Evolutionary conservation across 2,113 vertebrate species (phyloP), one percentile per base, ranked within the genome.

Genomic region (Leiothrix lutea): DNA sequence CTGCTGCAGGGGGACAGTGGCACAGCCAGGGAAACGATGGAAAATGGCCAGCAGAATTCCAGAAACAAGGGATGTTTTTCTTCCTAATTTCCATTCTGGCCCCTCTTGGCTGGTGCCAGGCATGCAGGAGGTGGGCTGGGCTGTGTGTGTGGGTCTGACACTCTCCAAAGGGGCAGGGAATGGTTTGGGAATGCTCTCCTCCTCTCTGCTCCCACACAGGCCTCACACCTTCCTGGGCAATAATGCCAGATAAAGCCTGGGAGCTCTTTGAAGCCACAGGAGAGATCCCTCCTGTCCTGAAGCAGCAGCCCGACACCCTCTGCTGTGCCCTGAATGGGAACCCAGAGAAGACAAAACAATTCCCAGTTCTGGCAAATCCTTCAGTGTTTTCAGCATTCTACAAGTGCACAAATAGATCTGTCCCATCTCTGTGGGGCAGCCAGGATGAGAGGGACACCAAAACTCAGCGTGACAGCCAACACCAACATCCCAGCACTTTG

Each of bases 21-120:
- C 35, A 14, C 38, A 53, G 86, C 40, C 56, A 47, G 58, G 70
- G 40, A 21, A 47, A n/a, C 20, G 17, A 54, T 12, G 44, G 90
- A 7, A 79, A 67, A 64, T 0, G 3, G 70, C 12, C 62, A 91
- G 44, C 51, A 91, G 50, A 81, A 91, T 87, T 85, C 81, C 90
- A 95, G 90, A 88, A 91, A 72, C 16, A 45, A 70, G 58, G 71
- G 29, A 73, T 74, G 60, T 40, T 96, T 95, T 81, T 51, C 80
- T 28, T 50, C 66, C 48, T 14, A 0, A 0, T 78, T 66, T 50
- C 57, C 78, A 8, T 47, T 48, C 23, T 56, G 72, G 64, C 54
- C 56, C 64, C 44, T 85, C 58, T 45, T 28, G 69, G 60, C 45
- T 3, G 5, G 25, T 42, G 44, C 57, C 84, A 61, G 58, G 48